phyloP scores from a whole-genome alignment of 1,140 invertebrate species.

The Panulirus ornatus region DNA sequence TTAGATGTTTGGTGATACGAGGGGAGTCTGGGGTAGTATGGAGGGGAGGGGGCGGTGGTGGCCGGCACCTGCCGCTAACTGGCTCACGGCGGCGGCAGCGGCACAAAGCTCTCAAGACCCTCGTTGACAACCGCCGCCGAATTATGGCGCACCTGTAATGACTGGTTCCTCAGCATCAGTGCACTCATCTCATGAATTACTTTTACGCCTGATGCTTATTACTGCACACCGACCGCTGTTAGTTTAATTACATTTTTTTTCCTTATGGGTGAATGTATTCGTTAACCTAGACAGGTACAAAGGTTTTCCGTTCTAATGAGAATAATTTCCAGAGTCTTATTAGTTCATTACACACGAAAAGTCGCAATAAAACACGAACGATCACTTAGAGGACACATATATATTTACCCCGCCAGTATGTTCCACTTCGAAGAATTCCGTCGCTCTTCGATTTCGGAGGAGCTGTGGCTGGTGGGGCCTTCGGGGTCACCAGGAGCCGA shows the following conservation, averaged over 20 bases:
- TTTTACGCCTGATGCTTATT: slow-evolving; percentile 39
- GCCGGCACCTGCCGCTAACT: slow-evolving; percentile 58
- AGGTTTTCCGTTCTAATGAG: not conserved
- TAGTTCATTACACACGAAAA: too few relatives aligned
- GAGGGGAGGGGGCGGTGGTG: not conserved
- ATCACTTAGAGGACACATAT: too few relatives aligned
- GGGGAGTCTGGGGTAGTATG: too few relatives aligned
- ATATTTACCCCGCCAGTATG: not conserved
- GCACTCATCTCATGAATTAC: slow-evolving; percentile 49
- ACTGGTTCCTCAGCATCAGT: slow-evolving; percentile 48
- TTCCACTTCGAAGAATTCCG: not conserved
- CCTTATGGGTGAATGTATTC: not conserved
- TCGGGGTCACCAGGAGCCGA: not conserved
- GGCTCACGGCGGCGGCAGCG: slow-evolving; percentile 30
- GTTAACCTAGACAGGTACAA: not conserved
- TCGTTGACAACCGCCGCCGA: slow-evolving; percentile 43
- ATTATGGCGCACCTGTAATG: slow-evolving; percentile 62
- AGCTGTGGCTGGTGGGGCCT: not conserved
- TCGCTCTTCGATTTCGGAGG: not conserved
- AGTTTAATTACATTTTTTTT: slow-evolving; percentile 26
- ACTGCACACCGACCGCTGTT: not conserved
- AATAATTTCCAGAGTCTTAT: too few relatives aligned
- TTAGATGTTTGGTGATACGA: not conserved
- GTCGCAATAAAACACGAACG: too few relatives aligned
- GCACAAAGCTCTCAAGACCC: slow-evolving; percentile 48